Conservation (phyloP, 2,113 vertebrate genomes). For the human region GRCh38 chr5:107770501-107771000, state of each 20-base stretch:
- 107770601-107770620: neutral
- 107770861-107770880: neutral
- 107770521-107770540: neutral
- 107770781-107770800: neutral
- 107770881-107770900: neutral
- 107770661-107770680: neutral
- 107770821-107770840: neutral
- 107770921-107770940: neutral
- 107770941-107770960: neutral
- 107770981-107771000: neutral
- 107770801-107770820: neutral
- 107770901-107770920: neutral
- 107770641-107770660: conserved; percentile 10
- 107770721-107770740: neutral
- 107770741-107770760: neutral
- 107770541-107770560: conserved; percentile 36
- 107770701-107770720: conserved; percentile 9
- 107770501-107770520: neutral
- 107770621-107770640: conserved; percentile 32
- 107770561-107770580: neutral
- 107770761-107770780: neutral
- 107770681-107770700: neutral
- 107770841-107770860: neutral
- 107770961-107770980: neutral
- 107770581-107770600: neutral